Conservation (phyloP, 2,888 invertebrate genomes). For the Schizotus pectinicornis region DNA sequence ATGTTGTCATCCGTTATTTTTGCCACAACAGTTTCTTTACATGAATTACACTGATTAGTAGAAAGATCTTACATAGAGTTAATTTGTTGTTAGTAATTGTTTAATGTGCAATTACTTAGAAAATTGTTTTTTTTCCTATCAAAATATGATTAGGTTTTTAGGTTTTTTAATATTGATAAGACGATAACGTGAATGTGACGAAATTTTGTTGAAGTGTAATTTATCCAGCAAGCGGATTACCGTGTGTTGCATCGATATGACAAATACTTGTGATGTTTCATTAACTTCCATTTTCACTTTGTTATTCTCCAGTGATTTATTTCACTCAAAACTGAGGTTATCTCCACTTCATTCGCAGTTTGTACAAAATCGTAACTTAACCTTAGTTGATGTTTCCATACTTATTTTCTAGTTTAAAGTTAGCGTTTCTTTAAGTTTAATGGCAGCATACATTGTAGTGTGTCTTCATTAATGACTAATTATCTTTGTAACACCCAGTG, state of each 20-base stretch:
- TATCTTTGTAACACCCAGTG: too few species aligned
- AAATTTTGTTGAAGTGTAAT: slow-evolving; percentile 13
- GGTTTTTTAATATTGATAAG: slow-evolving; percentile 4
- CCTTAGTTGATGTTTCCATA: slow-evolving; percentile 40
- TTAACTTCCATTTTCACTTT: slow-evolving; percentile 21
- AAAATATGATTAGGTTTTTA: slow-evolving; percentile 1
- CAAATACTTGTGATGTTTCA: slow-evolving; percentile 25
- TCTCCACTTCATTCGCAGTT: slow-evolving; percentile 33
- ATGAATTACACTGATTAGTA: too few species aligned
- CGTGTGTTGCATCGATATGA: not conserved
- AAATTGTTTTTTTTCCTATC: slow-evolving; percentile 1
- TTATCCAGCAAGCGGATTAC: not conserved
- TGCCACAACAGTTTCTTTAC: too few species aligned
- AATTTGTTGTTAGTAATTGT: slow-evolving; percentile 37
- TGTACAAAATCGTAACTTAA: slow-evolving; percentile 34
- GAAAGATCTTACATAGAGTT: not conserved
- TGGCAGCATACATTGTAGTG: slow-evolving; percentile 39
- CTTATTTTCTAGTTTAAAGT: slow-evolving; percentile 44
- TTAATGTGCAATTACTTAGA: slow-evolving; percentile 42
- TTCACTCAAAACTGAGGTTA: slow-evolving; percentile 28
- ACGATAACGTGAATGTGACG: slow-evolving; percentile 21
- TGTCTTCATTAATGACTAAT: too few species aligned
- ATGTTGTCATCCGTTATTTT: slow-evolving; percentile 19
- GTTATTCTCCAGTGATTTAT: slow-evolving; percentile 5
- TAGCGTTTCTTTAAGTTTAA: slow-evolving; percentile 42